phyloP scores from a whole-genome alignment of 1,140 invertebrate genomes.

The Apocrypta bakeri region DNA sequence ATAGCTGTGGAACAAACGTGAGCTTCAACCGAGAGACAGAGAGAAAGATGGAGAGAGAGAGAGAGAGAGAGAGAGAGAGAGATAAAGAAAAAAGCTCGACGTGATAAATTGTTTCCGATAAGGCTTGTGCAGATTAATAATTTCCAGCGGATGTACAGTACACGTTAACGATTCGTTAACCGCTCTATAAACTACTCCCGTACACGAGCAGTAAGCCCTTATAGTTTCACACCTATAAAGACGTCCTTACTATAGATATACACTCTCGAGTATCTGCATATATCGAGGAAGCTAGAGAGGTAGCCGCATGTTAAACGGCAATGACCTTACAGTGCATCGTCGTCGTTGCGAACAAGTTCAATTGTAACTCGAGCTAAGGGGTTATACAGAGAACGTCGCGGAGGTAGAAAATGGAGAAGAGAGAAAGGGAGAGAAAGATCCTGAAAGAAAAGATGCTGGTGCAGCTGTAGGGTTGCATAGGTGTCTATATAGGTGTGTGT shows the following conservation, averaged over 20 bases:
- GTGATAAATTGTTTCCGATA: neutral
- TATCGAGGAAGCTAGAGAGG: neutral
- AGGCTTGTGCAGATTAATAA: neutral
- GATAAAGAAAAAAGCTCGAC: neutral
- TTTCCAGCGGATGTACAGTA: too few species aligned
- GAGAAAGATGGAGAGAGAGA: too few species aligned
- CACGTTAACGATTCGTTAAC: too few species aligned
- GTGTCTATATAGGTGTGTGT: neutral
- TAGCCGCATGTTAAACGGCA: neutral
- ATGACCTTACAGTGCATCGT: constrained; percentile 4
- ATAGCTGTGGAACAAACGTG: neutral
- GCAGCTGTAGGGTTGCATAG: constrained; percentile 21
- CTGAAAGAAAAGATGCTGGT: constrained; percentile 20
- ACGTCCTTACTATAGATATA: too few species aligned
- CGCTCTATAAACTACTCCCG: too few species aligned
- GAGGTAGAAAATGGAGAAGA: neutral
- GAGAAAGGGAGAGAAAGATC: neutral
- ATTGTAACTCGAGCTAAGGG: neutral
- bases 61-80: too few species aligned
- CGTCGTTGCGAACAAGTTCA: constrained; percentile 13
- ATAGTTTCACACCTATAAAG: too few species aligned
- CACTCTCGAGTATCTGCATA: neutral
- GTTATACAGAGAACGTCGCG: neutral
- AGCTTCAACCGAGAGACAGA: neutral
- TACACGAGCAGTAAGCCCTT: too few species aligned